Conservation (phyloP, 2,113 vertebrate species). For the Phalacrocorax aristotelis region DNA sequence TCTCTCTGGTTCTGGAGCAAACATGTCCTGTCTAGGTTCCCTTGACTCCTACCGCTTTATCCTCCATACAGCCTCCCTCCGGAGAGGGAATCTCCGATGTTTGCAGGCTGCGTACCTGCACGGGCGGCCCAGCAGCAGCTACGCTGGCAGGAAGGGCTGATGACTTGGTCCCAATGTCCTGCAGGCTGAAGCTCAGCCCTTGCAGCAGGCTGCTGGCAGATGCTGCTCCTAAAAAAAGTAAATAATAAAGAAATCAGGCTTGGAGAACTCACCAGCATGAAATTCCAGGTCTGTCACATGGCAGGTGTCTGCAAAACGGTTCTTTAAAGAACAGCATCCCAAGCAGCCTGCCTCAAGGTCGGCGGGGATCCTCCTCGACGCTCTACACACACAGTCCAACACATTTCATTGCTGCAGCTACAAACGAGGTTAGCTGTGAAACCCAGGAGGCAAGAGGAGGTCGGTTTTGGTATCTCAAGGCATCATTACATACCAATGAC, state of each 20-base stretch:
- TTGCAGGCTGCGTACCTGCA: conserved; percentile 69
- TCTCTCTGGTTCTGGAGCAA: neutral
- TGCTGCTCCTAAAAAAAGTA: conserved; percentile 68
- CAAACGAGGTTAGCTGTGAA: neutral
- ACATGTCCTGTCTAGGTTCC: neutral
- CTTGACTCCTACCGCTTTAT: neutral
- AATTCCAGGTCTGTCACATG: accelerated
- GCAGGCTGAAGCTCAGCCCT: conserved; percentile 96
- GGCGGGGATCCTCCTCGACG: neutral
- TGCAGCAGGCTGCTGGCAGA: conserved; percentile 97
- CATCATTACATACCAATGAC: accelerated
- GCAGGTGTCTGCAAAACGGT: neutral
- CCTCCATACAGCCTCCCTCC: neutral
- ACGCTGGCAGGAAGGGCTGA: conserved; percentile 76
- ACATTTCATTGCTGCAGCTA: neutral
- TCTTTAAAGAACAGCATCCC: neutral
- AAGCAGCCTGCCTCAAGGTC: neutral
- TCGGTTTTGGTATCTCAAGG: accelerated
- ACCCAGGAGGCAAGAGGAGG: neutral
- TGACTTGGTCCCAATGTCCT: conserved; percentile 90
- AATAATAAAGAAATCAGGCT: neutral
- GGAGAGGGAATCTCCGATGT: accelerated
- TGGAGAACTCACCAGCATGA: neutral
- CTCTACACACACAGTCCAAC: neutral
- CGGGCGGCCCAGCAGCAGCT: conserved; percentile 40